These are phyloP conservation scores for Drosophila willistoni DNA, from an alignment of 1,140 invertebrate species.

Conservation along the genomic window DNA sequence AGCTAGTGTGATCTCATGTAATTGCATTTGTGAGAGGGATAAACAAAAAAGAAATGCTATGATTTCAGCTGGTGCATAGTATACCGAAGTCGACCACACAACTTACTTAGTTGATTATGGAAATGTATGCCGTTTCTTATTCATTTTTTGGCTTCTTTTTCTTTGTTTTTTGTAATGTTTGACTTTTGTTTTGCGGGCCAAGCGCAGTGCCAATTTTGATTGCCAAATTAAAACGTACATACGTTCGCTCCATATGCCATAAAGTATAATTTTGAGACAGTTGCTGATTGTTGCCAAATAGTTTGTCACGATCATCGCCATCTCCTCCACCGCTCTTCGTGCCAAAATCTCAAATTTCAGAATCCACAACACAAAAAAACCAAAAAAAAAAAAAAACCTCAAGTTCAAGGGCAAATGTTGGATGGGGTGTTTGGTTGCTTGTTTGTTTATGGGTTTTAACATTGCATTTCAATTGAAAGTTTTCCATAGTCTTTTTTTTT, in stretches of 20 bases:
- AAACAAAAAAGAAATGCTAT: no score
- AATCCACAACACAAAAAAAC: constrained; percentile 2
- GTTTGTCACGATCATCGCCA: constrained; percentile 67
- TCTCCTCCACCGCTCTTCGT: constrained; percentile 32
- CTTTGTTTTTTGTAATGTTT: neutral
- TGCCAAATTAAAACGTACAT: constrained; percentile 52
- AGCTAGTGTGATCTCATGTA: no score
- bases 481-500: neutral
- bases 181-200: constrained; percentile 24
- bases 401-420: constrained; percentile 59
- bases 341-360: constrained; percentile 51
- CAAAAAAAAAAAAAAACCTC: constrained; percentile 7
- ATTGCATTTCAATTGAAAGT: constrained; percentile 10
- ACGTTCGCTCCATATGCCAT: constrained; percentile 39
- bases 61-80: no score
- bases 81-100: no score
- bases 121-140: neutral
- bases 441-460: neutral
- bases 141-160: neutral
- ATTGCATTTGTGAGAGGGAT: no score
- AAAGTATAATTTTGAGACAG: constrained; percentile 46
- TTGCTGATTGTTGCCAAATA: constrained; percentile 48
- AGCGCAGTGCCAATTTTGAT: constrained; percentile 43
- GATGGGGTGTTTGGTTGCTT: constrained; percentile 4
- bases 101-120: no score